phyloP scores from a whole-genome alignment of 2,113 vertebrate species.

The Blennius ocellaris region DNA sequence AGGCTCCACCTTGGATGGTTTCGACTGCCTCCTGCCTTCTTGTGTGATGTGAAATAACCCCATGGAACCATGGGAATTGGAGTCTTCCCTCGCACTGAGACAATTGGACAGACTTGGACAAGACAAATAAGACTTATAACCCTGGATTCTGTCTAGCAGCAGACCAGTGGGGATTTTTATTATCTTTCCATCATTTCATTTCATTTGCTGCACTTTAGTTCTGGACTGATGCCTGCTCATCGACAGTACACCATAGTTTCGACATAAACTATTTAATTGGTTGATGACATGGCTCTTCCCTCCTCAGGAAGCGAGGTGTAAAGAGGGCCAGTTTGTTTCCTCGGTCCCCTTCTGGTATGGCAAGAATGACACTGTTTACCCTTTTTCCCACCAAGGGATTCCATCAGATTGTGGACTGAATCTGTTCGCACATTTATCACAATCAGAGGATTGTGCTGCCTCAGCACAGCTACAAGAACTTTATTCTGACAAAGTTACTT shows the following conservation, averaged over 20 bases:
- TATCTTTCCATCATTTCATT: slow-evolving; percentile 69
- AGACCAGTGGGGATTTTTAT: slow-evolving; percentile 65
- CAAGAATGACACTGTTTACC: slow-evolving; percentile 53
- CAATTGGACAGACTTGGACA: slow-evolving; percentile 77
- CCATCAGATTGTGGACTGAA: slow-evolving; percentile 59
- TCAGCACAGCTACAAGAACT: slow-evolving; percentile 58
- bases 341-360: slow-evolving; percentile 48
- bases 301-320: slow-evolving; percentile 70
- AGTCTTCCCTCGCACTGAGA: slow-evolving; percentile 84
- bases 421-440: slow-evolving; percentile 69
- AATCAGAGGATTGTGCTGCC: slow-evolving; percentile 59
- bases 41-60: slow-evolving; percentile 70
- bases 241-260: slow-evolving; percentile 49
- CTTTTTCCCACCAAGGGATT: slow-evolving; percentile 43
- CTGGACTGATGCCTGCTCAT: slow-evolving; percentile 68
- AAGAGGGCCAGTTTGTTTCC: slow-evolving; percentile 39
- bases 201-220: slow-evolving; percentile 82
- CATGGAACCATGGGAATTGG: slow-evolving; percentile 81
- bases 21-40: slow-evolving; percentile 67
- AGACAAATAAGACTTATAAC: slow-evolving; percentile 70
- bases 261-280: slow-evolving; percentile 66
- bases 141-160: slow-evolving; percentile 69
- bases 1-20: slow-evolving; percentile 61
- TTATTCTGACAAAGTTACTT: slow-evolving; percentile 39
- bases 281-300: slow-evolving; percentile 53